Conservation (phyloP, 2,113 vertebrate species). For the Naja naja region DNA sequence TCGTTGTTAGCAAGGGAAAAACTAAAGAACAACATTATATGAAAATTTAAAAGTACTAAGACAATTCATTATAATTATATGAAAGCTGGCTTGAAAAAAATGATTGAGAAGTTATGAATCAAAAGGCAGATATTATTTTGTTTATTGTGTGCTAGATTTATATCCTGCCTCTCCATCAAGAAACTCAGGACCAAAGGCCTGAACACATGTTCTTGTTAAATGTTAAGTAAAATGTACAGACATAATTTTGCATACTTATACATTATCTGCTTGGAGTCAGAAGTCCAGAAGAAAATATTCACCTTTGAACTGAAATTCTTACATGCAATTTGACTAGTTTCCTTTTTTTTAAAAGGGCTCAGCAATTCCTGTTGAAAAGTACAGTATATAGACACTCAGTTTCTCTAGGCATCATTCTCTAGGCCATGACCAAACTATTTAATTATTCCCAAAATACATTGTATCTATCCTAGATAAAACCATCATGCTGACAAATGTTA, state of each 20-base stretch:
- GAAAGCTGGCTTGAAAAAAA: background rate
- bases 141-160: background rate
- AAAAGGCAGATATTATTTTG: constrained; percentile 1
- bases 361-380: background rate
- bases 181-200: background rate
- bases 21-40: no score
- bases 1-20: no score
- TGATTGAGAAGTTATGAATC: background rate
- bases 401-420: background rate
- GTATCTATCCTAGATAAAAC: background rate
- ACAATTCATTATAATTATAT: constrained; percentile 23
- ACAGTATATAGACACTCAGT: background rate
- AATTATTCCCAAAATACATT: background rate
- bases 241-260: background rate
- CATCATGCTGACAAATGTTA: background rate
- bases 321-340: background rate
- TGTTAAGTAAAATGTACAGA: background rate
- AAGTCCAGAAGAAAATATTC: background rate
- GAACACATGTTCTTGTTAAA: background rate
- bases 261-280: background rate
- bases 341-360: background rate
- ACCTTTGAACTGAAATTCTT: background rate
- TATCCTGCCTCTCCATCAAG: background rate
- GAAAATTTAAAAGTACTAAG: background rate
- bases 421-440: background rate